A percentile compares a stretch with the other conserved stretches of the same genome.
Evolutionary conservation across 2,113 vertebrate genomes (phyloP).

Genomic region (Heterochromis multidens): DNA sequence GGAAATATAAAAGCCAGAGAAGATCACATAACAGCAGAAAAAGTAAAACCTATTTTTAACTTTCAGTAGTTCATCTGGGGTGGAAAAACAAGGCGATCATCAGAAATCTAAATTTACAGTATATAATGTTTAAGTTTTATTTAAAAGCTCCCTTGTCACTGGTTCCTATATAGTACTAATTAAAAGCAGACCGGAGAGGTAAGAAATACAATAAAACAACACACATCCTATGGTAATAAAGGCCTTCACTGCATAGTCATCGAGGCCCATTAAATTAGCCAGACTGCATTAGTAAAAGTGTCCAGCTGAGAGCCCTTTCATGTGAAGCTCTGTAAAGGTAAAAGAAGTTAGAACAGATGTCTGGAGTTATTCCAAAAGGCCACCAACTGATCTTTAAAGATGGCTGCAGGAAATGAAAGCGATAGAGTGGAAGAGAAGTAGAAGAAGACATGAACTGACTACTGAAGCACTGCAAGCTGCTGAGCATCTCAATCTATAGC

Average conservation of each 20-base stretch:
- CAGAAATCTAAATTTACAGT: background rate
- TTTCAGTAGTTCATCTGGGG: background rate
- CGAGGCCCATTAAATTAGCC: background rate
- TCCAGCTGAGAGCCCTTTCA: conserved; percentile 17
- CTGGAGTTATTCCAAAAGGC: conserved; percentile 1
- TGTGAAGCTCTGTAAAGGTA: background rate
- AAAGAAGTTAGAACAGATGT: conserved; percentile 8
- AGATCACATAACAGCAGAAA: background rate
- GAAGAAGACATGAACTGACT: conserved; percentile 21
- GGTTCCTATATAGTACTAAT: background rate
- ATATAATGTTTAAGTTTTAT: background rate
- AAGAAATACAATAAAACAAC: background rate
- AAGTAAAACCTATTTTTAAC: background rate
- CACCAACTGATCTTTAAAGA: background rate
- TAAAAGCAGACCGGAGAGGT: background rate
- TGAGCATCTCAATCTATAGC: background rate
- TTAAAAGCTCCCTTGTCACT: background rate
- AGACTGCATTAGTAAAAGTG: background rate
- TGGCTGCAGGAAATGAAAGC: conserved; percentile 17
- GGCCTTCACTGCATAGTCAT: background rate
- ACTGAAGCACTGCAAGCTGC: background rate
- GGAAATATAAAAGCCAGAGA: background rate
- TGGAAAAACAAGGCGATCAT: background rate
- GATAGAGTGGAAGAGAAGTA: conserved; percentile 1
- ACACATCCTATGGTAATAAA: background rate